Conservation (phyloP, 2,797 vertebrate genomes). For the Scarus forsteni region DNA sequence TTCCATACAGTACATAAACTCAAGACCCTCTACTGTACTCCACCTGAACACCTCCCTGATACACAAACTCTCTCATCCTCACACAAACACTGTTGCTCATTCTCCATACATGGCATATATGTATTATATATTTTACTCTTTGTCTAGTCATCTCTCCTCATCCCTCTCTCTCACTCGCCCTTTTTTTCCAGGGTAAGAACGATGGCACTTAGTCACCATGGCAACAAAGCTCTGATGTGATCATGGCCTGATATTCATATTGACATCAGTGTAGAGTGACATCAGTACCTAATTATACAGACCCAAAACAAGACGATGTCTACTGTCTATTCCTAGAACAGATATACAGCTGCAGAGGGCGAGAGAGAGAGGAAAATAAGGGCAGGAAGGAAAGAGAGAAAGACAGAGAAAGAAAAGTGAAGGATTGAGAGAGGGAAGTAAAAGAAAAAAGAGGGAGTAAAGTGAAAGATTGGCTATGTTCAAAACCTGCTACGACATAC, state of each 20-base stretch:
- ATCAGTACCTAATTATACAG: constrained; percentile 80
- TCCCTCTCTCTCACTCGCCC: constrained; percentile 25
- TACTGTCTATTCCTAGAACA: constrained; percentile 41
- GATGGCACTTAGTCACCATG: constrained; percentile 85
- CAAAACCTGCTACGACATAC: too few species aligned
- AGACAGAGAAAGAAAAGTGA: background rate
- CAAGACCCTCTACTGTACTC: background rate
- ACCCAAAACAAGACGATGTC: constrained; percentile 61
- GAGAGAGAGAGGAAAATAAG: background rate
- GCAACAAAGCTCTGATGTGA: constrained; percentile 85
- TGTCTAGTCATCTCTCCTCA: constrained; percentile 43
- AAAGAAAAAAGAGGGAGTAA: constrained; percentile 31
- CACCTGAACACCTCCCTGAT: constrained; percentile 27
- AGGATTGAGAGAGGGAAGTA: constrained; percentile 19
- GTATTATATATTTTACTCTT: constrained; percentile 49
- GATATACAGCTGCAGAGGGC: constrained; percentile 24
- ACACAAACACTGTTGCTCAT: constrained; percentile 39
- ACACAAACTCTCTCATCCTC: constrained; percentile 28
- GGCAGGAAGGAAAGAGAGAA: background rate
- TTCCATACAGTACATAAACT: background rate
- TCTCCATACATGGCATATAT: constrained; percentile 36
- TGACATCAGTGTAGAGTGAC: constrained; percentile 81
- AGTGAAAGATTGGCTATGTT: constrained; percentile 3
- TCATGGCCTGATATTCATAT: constrained; percentile 81
- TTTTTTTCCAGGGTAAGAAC: constrained; percentile 75